A percentile compares a stretch with the other conserved stretches of the same genome.
Evolutionary conservation across 2,888 invertebrate species (phyloP).

Genomic region (Strigamia transsilvanica): DNA sequence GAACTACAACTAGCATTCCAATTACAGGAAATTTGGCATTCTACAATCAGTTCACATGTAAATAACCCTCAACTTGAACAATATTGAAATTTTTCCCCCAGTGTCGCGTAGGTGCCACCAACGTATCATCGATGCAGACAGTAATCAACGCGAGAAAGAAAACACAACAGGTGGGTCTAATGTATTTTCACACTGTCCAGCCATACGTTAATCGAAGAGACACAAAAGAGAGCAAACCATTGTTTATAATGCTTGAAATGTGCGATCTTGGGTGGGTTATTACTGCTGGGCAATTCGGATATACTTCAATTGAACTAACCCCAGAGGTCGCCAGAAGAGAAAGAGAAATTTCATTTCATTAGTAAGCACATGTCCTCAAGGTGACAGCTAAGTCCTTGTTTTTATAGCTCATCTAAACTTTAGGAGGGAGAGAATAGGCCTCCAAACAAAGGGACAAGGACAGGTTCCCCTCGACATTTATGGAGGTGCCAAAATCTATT

Average conservation of each 20-base stretch:
- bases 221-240: not conserved
- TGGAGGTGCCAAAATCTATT: constrained; percentile 48
- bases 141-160: not conserved
- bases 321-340: constrained; percentile 3
- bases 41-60: not conserved
- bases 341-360: constrained; percentile 44
- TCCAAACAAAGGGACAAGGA: constrained; percentile 44
- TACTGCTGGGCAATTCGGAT: not conserved
- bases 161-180: constrained; percentile 37
- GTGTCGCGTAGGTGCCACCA: not conserved
- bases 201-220: not conserved
- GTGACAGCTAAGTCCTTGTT: constrained; percentile 41
- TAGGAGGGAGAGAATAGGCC: constrained; percentile 29
- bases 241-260: no score
- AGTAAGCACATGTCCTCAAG: constrained; percentile 3
- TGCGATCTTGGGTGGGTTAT: not conserved
- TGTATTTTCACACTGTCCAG: constrained; percentile 26
- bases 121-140: not conserved
- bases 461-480: constrained; percentile 50
- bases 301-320: not conserved
- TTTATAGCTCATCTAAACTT: constrained; percentile 43
- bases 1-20: constrained; percentile 13
- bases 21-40: constrained; percentile 7
- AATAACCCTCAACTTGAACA: not conserved
- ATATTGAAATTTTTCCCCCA: not conserved